Conservation (phyloP, 2,113 vertebrate genomes). For the Cinclus mexicanus region DNA sequence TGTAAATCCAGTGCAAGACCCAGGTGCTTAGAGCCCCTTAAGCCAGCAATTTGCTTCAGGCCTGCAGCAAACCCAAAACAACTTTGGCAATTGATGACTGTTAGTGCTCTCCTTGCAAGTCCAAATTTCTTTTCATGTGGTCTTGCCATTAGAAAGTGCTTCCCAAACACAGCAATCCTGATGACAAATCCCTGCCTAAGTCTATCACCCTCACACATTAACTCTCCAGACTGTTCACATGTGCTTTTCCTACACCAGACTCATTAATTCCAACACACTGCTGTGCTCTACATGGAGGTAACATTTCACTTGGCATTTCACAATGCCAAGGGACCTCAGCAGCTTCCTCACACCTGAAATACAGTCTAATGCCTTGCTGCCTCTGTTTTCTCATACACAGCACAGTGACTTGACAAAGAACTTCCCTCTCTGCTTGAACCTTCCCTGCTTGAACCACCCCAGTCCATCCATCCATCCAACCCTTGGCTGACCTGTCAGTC, state of each 20-base stretch:
- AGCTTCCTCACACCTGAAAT: slow-evolving; percentile 8
- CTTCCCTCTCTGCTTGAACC: neutral
- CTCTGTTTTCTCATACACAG: neutral
- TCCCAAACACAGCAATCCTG: neutral
- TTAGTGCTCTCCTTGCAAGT: neutral
- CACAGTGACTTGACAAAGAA: neutral
- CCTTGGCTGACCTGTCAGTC: neutral
- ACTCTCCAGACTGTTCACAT: neutral
- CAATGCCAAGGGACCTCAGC: neutral
- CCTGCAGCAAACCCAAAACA: neutral
- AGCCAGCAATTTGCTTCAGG: slow-evolving; percentile 18
- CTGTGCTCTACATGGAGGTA: neutral
- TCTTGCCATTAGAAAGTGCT: neutral
- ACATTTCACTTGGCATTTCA: slow-evolving; percentile 9
- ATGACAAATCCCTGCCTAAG: neutral
- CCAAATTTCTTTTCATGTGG: neutral
- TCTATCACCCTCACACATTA: neutral
- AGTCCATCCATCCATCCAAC: neutral
- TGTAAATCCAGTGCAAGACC: slow-evolving; percentile 26
- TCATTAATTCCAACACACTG: neutral
- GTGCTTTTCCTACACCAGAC: neutral
- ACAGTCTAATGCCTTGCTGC: neutral
- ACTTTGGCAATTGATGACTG: neutral
- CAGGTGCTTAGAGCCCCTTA: slow-evolving; percentile 19
- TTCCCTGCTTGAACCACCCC: slow-evolving; percentile 2